Conservation (phyloP, 1,140 invertebrate genomes). For the Oreohelix idahoensis region DNA sequence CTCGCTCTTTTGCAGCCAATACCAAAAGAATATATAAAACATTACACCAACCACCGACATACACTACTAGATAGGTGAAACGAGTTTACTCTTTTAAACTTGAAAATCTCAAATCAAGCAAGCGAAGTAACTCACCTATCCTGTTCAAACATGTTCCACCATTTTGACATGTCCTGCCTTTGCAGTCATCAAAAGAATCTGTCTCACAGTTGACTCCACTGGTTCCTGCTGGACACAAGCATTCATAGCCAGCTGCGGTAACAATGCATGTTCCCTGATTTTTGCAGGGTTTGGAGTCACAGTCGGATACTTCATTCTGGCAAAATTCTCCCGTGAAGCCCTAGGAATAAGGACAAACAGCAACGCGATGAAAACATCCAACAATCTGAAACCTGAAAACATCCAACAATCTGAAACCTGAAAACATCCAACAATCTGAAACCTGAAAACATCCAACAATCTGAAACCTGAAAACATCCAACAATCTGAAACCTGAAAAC, state of each 20-base stretch:
- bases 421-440: too few species aligned
- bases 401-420: too few species aligned
- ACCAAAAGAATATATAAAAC: too few species aligned
- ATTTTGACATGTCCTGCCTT: slow-evolving; percentile 78
- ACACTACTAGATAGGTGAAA: too few species aligned
- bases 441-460: too few species aligned
- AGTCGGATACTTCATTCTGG: slow-evolving; percentile 83
- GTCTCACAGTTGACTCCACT: slow-evolving; percentile 77
- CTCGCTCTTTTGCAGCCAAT: too few species aligned
- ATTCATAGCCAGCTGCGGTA: slow-evolving; percentile 77
- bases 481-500: too few species aligned
- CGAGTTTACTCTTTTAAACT: too few species aligned
- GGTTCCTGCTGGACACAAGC: slow-evolving; percentile 80
- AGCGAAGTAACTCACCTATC: slow-evolving; percentile 52
- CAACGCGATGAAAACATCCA: not conserved
- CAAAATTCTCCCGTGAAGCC: slow-evolving; percentile 91
- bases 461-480: too few species aligned
- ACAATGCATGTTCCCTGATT: slow-evolving; percentile 86
- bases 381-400: too few species aligned
- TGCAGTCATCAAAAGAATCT: slow-evolving; percentile 73
- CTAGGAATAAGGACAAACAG: slow-evolving; percentile 75
- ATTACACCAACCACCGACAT: too few species aligned
- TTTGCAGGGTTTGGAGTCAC: slow-evolving; percentile 87
- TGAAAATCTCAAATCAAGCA: too few species aligned
- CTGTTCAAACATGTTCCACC: slow-evolving; percentile 77